These are phyloP conservation scores for Mamestra configurata DNA, from an alignment of 1,140 invertebrate species.

Conservation along the genomic window DNA sequence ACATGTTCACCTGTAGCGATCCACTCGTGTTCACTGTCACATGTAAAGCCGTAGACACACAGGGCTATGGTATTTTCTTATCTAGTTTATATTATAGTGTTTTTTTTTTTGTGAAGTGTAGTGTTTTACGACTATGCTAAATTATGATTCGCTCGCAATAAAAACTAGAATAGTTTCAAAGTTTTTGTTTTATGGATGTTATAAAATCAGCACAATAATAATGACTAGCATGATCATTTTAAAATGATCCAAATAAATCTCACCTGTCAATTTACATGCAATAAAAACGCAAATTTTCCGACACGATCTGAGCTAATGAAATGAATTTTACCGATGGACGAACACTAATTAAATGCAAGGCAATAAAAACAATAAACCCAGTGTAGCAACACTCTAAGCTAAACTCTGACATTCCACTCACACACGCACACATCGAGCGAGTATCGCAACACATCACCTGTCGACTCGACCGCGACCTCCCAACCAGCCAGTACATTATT, in stretches of 20 bases:
- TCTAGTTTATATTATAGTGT: constrained; percentile 25
- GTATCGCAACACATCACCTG: constrained; percentile 77
- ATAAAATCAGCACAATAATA: neutral
- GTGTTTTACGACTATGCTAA: neutral
- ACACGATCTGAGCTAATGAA: neutral
- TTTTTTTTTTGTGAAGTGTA: neutral
- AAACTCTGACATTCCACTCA: constrained; percentile 80
- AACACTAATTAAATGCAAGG: constrained; percentile 42
- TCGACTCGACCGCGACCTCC: constrained; percentile 75
- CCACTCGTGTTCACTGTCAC: constrained; percentile 83
- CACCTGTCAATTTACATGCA: constrained; percentile 1
- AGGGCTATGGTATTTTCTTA: constrained; percentile 31
- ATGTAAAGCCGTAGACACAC: constrained; percentile 62
- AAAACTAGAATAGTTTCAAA: neutral
- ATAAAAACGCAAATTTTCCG: constrained; percentile 9
- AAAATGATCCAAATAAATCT: constrained; percentile 15
- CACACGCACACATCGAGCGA: constrained; percentile 68
- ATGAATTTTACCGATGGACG: constrained; percentile 13
- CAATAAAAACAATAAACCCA: constrained; percentile 52
- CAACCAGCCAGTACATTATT: constrained; percentile 73
- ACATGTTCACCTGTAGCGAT: constrained; percentile 76
- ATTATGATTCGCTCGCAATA: neutral
- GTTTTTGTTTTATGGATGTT: neutral
- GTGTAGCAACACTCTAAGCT: constrained; percentile 62
- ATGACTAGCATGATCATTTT: neutral